Conservation (phyloP, 2,888 invertebrate species). For the Heliconius aoede region DNA sequence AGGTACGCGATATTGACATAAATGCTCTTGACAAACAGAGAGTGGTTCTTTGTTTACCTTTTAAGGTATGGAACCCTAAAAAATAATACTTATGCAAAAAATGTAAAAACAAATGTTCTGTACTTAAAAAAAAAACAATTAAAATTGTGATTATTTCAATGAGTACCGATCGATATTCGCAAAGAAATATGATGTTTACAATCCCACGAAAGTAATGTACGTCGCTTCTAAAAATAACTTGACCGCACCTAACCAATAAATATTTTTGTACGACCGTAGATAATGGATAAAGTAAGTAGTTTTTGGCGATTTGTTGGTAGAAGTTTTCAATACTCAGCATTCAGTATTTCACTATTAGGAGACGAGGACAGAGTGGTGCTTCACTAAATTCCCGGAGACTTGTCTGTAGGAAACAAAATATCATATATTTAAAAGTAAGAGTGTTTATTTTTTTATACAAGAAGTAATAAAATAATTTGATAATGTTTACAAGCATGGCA, state of each 20-base stretch:
- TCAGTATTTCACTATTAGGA: background rate
- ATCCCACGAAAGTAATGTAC: conserved; percentile 17
- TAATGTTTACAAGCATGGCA: background rate
- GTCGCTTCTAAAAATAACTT: conserved; percentile 14
- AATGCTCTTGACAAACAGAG: too few species aligned
- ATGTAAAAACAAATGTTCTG: background rate
- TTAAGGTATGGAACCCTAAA: too few species aligned
- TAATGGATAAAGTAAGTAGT: conserved; percentile 9
- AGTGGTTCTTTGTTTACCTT: too few species aligned
- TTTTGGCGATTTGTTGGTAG: background rate
- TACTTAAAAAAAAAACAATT: background rate
- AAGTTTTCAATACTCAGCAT: background rate
- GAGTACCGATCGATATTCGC: background rate
- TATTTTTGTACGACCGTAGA: conserved; percentile 22
- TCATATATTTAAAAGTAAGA: background rate
- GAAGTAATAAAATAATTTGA: background rate
- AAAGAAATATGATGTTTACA: conserved; percentile 26
- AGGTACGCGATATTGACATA: too few species aligned
- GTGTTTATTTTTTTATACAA: background rate
- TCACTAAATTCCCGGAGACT: background rate
- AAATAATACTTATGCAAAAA: background rate
- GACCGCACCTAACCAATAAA: conserved; percentile 31
- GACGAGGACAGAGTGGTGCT: background rate
- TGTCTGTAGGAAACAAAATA: background rate
- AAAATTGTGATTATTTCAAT: background rate